Base-by-base conservation (phyloP, 2,113 vertebrate genomes). In the Sylvia atricapilla region DNA sequence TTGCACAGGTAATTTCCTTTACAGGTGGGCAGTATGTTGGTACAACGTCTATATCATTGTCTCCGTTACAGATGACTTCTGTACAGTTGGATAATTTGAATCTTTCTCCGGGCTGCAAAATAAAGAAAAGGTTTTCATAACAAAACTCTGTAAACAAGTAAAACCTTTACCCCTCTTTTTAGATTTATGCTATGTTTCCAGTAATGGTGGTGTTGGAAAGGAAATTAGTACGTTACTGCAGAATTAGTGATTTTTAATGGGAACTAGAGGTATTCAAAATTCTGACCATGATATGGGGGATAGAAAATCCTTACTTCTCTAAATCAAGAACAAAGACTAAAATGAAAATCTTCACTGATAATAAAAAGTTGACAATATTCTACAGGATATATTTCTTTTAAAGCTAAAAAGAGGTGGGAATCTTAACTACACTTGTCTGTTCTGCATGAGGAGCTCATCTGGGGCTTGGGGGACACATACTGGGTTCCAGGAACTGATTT, bases 11-110 rank as follows among this genome's bases (percentile, higher is more conserved):
- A 30, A 99, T 98, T 24, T 96, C 62, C 76, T 98, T 47, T 43
- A 96, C 37, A 7, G 95, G 97, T 33, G 98, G 98, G 60, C 99
- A 99, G 35, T 84, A 79, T 0, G 94, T 98, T 12, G 96, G 97
- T 44, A 97, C 33, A 46, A 99, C 88, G 3, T 97, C 96, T 94
- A 99, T 75, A 20, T 93, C 93, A 18, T 98, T 97, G 82, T 99
- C 87, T 85, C 98, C 98, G 84, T 98, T 97, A 63, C 99, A 99
- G 84, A 93, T 96, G 41, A 98, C 97, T 97, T 98, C 97, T 2
- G 98, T 98, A 93, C 99, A 99, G 87, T 98, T 98, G 84, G 98
- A 98, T 83, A 98, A 44, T 21, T 58, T 37, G 96, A 98, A 98
- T 13, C 78, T 98, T 93, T 99, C 98, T 39, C 99, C 98, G 95